Conservation (phyloP, 2,797 vertebrate genomes). For the Prionace glauca region DNA sequence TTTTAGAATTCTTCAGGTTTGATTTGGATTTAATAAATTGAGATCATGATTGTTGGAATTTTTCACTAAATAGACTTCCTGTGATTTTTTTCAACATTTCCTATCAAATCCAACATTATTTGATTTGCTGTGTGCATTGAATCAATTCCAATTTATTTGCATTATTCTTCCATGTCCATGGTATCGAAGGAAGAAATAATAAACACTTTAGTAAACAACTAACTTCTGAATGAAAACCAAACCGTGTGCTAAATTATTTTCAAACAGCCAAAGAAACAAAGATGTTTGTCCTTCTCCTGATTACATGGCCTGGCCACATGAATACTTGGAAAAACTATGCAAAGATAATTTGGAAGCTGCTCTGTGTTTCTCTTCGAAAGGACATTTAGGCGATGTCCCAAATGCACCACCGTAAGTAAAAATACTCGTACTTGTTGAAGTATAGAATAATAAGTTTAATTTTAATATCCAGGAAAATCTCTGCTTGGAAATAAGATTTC, state of each 20-base stretch:
- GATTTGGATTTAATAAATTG: background rate
- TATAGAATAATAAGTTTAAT: background rate
- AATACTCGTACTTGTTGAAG: background rate
- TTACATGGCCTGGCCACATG: slow-evolving; percentile 4
- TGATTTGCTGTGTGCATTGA: background rate
- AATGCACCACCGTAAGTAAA: background rate
- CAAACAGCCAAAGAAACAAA: slow-evolving; percentile 25
- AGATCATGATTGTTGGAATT: background rate
- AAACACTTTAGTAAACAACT: background rate
- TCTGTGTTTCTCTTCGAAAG: background rate
- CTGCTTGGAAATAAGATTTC: slow-evolving; percentile 6
- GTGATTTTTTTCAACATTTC: background rate
- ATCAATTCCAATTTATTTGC: background rate
- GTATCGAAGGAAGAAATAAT: background rate
- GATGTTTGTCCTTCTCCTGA: background rate
- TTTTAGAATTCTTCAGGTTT: background rate
- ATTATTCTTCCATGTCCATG: background rate
- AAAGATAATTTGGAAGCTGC: slow-evolving; percentile 34
- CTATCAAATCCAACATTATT: background rate
- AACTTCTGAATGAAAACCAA: background rate
- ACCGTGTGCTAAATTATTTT: background rate
- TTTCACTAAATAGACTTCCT: background rate
- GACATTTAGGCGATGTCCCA: no score
- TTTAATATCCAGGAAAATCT: background rate
- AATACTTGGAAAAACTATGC: background rate